Evolutionary conservation across 2,113 vertebrate genomes (phyloP).

Genomic region (Chlamydotis undulata): DNA sequence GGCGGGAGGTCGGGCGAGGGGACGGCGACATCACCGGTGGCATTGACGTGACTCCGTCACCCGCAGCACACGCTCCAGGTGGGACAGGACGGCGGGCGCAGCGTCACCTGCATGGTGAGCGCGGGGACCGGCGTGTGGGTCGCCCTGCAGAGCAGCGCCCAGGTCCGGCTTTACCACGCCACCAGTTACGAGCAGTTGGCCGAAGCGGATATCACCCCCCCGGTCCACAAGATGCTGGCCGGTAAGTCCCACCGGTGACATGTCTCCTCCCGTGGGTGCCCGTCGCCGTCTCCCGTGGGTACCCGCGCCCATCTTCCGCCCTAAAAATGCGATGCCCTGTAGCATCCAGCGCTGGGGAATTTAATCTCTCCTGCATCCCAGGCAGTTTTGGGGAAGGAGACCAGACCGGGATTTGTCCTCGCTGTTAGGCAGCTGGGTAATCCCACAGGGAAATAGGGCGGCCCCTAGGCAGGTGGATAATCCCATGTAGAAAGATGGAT

Average conservation of each 20-base stretch:
- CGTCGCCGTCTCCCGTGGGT: rapidly evolving
- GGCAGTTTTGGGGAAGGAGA: neutral
- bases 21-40: rapidly evolving
- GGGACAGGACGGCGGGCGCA: conserved; percentile 89
- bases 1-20: neutral
- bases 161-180: conserved; percentile 91
- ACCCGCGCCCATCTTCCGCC: rapidly evolving
- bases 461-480: neutral
- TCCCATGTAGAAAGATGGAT: too few relatives aligned
- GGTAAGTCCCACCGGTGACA: conserved; percentile 64
- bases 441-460: neutral
- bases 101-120: conserved; percentile 92
- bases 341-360: rapidly evolving
- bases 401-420: rapidly evolving
- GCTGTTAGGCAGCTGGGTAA: neutral
- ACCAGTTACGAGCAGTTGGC: conserved; percentile 90
- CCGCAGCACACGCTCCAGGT: conserved; percentile 88
- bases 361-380: rapidly evolving
- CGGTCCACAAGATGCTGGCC: conserved; percentile 98
- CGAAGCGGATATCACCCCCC: conserved; percentile 93
- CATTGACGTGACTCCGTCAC: neutral
- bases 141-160: conserved; percentile 92
- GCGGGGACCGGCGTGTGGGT: conserved; percentile 91
- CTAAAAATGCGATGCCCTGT: rapidly evolving
- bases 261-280: neutral